Conservation (phyloP, 2,888 invertebrate genomes). For the Ophonus ardosiacus region DNA sequence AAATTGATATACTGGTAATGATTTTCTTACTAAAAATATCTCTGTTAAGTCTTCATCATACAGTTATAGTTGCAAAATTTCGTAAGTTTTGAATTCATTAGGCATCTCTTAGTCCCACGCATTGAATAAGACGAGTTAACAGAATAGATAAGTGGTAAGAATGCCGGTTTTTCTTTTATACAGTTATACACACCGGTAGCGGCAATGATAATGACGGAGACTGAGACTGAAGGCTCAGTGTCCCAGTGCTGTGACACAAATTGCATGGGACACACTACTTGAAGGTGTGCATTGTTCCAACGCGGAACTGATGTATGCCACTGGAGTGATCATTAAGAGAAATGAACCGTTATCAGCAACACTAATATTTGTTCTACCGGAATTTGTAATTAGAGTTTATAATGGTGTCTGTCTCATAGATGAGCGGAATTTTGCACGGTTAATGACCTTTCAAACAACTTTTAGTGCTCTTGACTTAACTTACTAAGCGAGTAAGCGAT, state of each 20-base stretch:
- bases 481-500: no score
- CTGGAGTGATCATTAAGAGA: constrained; percentile 20
- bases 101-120: not conserved
- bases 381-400: constrained; percentile 3
- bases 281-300: constrained; percentile 1
- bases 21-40: not conserved
- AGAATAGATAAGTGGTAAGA: not conserved
- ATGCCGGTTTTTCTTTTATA: constrained; percentile 24
- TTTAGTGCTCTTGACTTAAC: no score
- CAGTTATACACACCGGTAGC: constrained; percentile 13
- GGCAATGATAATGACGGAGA: constrained; percentile 37
- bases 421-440: no score
- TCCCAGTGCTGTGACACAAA: constrained; percentile 36
- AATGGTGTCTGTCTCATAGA: no score
- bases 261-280: constrained; percentile 9
- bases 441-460: no score
- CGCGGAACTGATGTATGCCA: constrained; percentile 16
- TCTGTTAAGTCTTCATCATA: not conserved
- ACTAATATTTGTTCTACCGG: not conserved
- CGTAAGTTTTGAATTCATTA: not conserved
- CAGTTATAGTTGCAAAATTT: constrained; percentile 28
- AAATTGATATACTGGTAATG: no score
- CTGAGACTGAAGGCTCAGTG: not conserved
- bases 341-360: constrained; percentile 10
- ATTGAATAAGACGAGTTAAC: constrained; percentile 2